These are phyloP conservation scores for Chaenodraco wilsoni DNA, from an alignment of 2,797 vertebrate genomes.

Conservation along the genomic window DNA sequence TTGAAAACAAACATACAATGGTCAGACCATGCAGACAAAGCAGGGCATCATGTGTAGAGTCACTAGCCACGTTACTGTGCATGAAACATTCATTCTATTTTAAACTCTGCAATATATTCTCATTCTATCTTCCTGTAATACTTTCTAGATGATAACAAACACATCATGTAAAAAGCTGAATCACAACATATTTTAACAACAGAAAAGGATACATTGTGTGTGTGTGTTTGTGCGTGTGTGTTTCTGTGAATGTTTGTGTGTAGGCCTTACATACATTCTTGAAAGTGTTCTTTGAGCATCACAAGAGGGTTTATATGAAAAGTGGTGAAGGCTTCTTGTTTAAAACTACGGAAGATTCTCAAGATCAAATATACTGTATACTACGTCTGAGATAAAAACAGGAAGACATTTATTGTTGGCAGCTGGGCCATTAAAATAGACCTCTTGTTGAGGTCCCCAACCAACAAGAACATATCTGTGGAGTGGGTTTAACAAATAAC, in stretches of 20 bases:
- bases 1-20: constrained; percentile 44
- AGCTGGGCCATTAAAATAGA: constrained; percentile 64
- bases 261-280: constrained; percentile 12
- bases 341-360: constrained; percentile 49
- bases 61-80: constrained; percentile 6
- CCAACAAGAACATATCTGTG: constrained; percentile 54
- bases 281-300: constrained; percentile 28
- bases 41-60: constrained; percentile 6
- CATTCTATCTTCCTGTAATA: background rate
- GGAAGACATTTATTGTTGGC: constrained; percentile 63
- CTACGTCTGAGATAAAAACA: constrained; percentile 62
- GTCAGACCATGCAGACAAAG: constrained; percentile 10
- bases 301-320: constrained; percentile 16
- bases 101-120: constrained; percentile 26
- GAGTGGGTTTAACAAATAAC: constrained; percentile 67
- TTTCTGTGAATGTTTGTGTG: background rate
- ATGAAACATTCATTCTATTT: constrained; percentile 28
- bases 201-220: constrained; percentile 5
- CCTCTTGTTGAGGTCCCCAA: constrained; percentile 47
- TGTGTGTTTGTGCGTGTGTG: background rate
- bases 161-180: constrained; percentile 30
- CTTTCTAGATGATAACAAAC: background rate
- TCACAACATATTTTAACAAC: constrained; percentile 3
- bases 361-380: constrained; percentile 61
- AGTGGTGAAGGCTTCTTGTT: constrained; percentile 38